These are phyloP conservation scores for Malacosoma neustria DNA, from an alignment of 2,888 invertebrate species.

Conservation along the genomic window DNA sequence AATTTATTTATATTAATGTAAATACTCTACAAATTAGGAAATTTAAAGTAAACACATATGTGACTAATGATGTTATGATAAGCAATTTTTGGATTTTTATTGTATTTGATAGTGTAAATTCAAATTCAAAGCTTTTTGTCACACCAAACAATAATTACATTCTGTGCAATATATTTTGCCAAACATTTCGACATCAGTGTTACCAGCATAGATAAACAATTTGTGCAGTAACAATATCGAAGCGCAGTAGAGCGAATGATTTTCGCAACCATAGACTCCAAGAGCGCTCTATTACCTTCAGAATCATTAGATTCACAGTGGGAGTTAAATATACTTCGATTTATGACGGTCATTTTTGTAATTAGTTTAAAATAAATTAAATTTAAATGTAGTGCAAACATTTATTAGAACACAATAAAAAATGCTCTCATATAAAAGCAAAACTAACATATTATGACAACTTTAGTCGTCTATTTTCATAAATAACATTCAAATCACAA, in stretches of 20 bases:
- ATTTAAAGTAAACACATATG: too few relatives aligned
- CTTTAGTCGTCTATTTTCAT: too few relatives aligned
- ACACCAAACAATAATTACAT: too few relatives aligned
- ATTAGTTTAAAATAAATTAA: not conserved
- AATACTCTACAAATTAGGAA: too few relatives aligned
- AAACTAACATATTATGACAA: not conserved
- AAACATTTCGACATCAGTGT: constrained; percentile 25
- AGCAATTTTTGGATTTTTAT: too few relatives aligned
- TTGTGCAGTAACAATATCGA: constrained; percentile 40
- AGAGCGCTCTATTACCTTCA: constrained; percentile 20
- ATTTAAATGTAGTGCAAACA: not conserved
- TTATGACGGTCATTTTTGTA: not conserved
- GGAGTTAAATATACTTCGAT: not conserved
- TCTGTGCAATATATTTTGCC: too few relatives aligned
- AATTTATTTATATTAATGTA: too few relatives aligned
- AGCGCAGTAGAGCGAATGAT: constrained; percentile 50
- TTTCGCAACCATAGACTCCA: constrained; percentile 46
- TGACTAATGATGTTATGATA: too few relatives aligned
- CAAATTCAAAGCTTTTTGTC: too few relatives aligned
- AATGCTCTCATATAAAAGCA: not conserved
- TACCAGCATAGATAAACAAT: constrained; percentile 43
- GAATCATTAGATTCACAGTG: not conserved
- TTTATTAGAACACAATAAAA: not conserved
- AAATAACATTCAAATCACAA: not conserved
- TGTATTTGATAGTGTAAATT: too few relatives aligned